Evolutionary conservation across 2,888 invertebrate genomes (phyloP).

Genomic region (Uropetala carovei): DNA sequence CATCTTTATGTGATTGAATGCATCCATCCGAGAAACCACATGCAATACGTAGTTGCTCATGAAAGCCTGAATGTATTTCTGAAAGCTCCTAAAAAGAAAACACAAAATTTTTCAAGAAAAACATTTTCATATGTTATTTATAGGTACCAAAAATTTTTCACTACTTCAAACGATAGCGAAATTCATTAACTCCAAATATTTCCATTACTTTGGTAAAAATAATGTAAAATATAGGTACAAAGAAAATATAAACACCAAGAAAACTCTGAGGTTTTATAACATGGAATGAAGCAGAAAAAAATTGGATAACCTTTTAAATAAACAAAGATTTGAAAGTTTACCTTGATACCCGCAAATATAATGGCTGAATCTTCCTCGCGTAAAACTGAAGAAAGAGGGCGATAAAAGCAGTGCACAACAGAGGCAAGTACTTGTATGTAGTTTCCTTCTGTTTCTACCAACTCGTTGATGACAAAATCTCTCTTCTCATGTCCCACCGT

Average conservation of each 20-base stretch:
- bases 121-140: neutral
- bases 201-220: neutral
- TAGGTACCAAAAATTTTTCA: neutral
- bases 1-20: slow-evolving; percentile 76
- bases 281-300: neutral
- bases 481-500: slow-evolving; percentile 83
- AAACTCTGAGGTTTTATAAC: neutral
- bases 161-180: no score
- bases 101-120: neutral
- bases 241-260: neutral
- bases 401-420: slow-evolving; percentile 87
- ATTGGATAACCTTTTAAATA: neutral
- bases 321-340: slow-evolving; percentile 74
- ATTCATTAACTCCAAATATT: no score
- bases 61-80: slow-evolving; percentile 90
- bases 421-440: slow-evolving; percentile 95
- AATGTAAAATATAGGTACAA: neutral
- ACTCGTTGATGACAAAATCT: slow-evolving; percentile 94
- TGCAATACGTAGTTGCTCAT: slow-evolving; percentile 87
- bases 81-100: slow-evolving; percentile 82
- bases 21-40: slow-evolving; percentile 72
- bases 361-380: slow-evolving; percentile 85
- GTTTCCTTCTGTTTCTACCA: slow-evolving; percentile 97
- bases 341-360: slow-evolving; percentile 95
- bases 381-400: slow-evolving; percentile 84